Base-by-base conservation (phyloP, 2,888 invertebrate genomes). In the Cephus nigrinus region DNA sequence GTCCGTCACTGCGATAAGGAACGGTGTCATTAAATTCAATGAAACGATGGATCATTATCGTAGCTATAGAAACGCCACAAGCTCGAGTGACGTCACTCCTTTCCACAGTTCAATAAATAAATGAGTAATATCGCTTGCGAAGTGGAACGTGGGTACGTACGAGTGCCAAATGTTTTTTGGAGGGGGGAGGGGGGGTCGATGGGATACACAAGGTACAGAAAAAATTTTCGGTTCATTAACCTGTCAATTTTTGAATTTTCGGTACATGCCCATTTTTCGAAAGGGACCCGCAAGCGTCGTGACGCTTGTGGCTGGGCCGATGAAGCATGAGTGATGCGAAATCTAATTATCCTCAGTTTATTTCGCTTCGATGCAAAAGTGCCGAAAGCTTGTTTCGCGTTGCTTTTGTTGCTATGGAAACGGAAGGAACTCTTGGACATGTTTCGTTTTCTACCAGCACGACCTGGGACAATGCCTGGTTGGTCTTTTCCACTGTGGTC, bases 1-100 rank as follows among this genome's bases (percentile, higher is more conserved):
- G 55, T 23, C 15, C 55, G 55, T 55, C 23, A 55, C 55, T 55
- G 23, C 55, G 55, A 55, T 55, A 23, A 55, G 55, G 9, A 23
- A 83, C 82, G 82, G 55, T 84, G 82, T 88, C 86, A 86, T 88
- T 88, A 88, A 88, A 85, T 86, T 85, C 83, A 86, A 88, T 87
- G 87, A 87, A 84, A 84, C 80, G 84, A 81, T 83, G 82, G 79
- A 77, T 75, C 35, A 68, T 30, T 69, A 35, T 68, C 77, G 69
- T 76, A 5, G 31, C 12, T 71, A 33, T 32, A 71, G 23, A 55
- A 55, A 23, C 55, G 55, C 23, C 55, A 55, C 9, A 9, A 23
- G 55, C 55, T 23, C 5, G 0, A 23, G 55, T 77, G 72, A 77
- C 69, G 72, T 69, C 35, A n/a, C 68, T 11, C 55, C 9, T 55